Evolutionary conservation across 2,888 invertebrate species (phyloP).

Genomic region (Lasioglossum oenotherae): DNA sequence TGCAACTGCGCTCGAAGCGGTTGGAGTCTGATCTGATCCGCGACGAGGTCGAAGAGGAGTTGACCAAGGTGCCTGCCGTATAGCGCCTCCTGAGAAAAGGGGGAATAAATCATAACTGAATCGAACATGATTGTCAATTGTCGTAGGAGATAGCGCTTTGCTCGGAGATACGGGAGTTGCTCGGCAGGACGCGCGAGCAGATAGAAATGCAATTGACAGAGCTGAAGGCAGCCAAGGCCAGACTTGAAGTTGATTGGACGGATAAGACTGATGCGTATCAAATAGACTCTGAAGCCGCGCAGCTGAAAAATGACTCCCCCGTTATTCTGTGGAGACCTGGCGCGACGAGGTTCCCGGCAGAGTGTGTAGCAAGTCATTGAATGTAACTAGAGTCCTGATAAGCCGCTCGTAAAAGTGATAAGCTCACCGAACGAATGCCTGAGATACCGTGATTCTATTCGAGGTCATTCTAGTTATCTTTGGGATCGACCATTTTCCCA

Average conservation of each 20-base stretch:
- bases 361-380: constrained; percentile 85
- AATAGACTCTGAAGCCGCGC: constrained; percentile 89
- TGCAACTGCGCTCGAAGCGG: constrained; percentile 89
- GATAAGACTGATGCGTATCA: constrained; percentile 93
- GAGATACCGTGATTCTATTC: not conserved
- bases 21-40: constrained; percentile 90
- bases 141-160: constrained; percentile 88
- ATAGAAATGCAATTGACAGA: constrained; percentile 90
- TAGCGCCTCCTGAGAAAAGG: not conserved
- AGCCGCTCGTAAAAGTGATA: not conserved
- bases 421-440: not conserved
- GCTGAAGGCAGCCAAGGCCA: constrained; percentile 92
- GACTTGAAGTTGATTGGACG: constrained; percentile 96
- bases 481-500: not conserved
- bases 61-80: constrained; percentile 86
- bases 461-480: not conserved
- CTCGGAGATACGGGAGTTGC: constrained; percentile 88
- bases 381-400: not conserved
- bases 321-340: constrained; percentile 93
- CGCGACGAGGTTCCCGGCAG: constrained; percentile 91
- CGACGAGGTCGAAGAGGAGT: constrained; percentile 91
- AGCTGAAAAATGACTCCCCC: constrained; percentile 89
- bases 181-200: constrained; percentile 87
- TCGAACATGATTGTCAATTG: not conserved
- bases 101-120: not conserved